Evolutionary conservation across 2,888 invertebrate genomes (phyloP).

Genomic region (Lasioglossum villosulum): DNA sequence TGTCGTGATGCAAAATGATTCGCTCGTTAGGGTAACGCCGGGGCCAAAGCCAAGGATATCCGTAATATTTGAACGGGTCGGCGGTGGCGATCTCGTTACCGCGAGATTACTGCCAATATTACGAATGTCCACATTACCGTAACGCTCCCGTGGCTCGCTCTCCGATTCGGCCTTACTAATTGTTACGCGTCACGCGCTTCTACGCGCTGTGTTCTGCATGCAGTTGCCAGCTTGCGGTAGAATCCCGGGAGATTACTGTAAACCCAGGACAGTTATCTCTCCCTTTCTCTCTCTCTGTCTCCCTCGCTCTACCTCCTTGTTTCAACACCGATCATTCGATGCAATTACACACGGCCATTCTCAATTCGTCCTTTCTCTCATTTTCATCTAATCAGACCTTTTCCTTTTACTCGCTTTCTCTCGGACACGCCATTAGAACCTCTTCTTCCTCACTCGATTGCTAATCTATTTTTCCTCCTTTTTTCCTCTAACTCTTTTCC

Average conservation of each 20-base stretch:
- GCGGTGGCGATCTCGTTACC: slow-evolving; percentile 40
- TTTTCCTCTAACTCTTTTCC: not conserved
- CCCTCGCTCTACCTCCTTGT: not conserved
- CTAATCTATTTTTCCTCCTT: not conserved
- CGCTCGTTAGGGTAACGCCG: slow-evolving; percentile 1
- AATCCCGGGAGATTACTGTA: slow-evolving; percentile 28
- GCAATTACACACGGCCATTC: slow-evolving; percentile 1
- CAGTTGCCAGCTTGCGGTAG: not conserved
- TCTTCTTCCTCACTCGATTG: not conserved
- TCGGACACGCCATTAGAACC: not conserved
- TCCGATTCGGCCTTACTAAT: slow-evolving; percentile 36
- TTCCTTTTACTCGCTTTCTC: not conserved
- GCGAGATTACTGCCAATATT: slow-evolving; percentile 54
- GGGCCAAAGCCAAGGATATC: slow-evolving; percentile 46
- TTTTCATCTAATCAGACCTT: not conserved
- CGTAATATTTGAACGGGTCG: slow-evolving; percentile 34
- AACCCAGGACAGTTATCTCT: slow-evolving; percentile 20
- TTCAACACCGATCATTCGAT: slow-evolving; percentile 11
- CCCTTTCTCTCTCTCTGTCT: not conserved
- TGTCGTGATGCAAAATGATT: slow-evolving; percentile 32
- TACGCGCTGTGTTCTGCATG: slow-evolving; percentile 16
- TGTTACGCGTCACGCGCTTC: slow-evolving; percentile 45
- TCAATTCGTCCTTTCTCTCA: not conserved
- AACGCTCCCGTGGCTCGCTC: slow-evolving; percentile 7
- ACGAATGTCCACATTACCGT: slow-evolving; percentile 41